A percentile compares a stretch with the other conserved stretches of the same genome.
Conservation (phyloP, 2,113 vertebrate genomes). For the Ameiurus melas region DNA sequence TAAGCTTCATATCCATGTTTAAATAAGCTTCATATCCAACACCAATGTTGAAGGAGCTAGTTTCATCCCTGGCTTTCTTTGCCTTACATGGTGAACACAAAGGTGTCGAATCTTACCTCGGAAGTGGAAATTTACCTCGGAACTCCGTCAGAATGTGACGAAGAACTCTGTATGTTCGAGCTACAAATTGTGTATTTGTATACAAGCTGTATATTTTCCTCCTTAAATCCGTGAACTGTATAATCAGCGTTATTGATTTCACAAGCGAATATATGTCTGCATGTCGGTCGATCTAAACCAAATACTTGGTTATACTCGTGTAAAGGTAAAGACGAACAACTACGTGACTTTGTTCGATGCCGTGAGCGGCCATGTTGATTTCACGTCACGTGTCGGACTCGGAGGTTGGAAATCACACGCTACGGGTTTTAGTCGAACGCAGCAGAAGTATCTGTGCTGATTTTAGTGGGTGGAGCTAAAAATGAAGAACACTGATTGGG, state of each 20-base stretch:
- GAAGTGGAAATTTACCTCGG: no score
- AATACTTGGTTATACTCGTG: neutral
- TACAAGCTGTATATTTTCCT: no score
- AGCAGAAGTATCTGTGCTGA: neutral
- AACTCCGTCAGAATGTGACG: no score
- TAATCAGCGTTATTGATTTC: no score
- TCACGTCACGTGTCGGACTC: neutral
- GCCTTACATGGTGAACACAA: neutral
- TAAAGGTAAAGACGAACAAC: neutral
- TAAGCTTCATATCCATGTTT: neutral
- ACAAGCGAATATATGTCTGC: no score
- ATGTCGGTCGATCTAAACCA: no score
- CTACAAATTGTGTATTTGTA: no score
- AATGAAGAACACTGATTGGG: neutral
- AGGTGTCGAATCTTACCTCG: neutral
- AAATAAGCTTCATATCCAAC: neutral
- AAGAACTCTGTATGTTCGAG: no score
- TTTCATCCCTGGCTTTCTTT: neutral
- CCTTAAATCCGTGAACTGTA: no score
- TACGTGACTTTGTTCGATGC: neutral
- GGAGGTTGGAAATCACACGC: neutral
- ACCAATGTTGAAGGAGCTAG: neutral
- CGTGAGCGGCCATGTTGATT: neutral
- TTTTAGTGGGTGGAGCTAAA: conserved; percentile 12
- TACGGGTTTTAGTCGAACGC: neutral